Conservation (phyloP, 2,888 invertebrate species). For the Prenolepis imparis region DNA sequence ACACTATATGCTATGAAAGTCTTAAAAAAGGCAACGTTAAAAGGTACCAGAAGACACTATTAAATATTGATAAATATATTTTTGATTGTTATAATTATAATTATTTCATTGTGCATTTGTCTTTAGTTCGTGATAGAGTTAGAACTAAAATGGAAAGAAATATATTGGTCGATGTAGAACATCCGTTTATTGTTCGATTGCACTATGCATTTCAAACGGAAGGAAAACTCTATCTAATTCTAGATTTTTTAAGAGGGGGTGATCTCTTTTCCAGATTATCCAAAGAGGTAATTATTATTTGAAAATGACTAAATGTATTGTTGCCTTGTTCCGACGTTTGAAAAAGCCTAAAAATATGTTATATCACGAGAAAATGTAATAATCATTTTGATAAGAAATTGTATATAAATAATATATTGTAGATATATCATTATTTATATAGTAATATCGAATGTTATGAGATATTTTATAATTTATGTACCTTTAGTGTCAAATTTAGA, state of each 20-base stretch:
- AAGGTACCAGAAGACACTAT: constrained; percentile 88
- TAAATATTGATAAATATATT: constrained; percentile 4
- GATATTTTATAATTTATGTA: too few relatives aligned
- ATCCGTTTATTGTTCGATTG: too few relatives aligned
- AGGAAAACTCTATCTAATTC: constrained; percentile 98
- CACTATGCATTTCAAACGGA: constrained; percentile 99
- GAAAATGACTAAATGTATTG: neutral
- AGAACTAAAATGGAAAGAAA: constrained; percentile 99
- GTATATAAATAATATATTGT: too few relatives aligned
- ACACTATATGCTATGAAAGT: constrained; percentile 99
- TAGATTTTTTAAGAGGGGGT: constrained; percentile 99
- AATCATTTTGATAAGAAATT: neutral
- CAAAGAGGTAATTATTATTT: constrained; percentile 95
- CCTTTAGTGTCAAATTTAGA: too few relatives aligned
- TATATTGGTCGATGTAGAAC: constrained; percentile 99
- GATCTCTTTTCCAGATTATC: constrained; percentile 99
- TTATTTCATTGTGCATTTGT: constrained; percentile 49
- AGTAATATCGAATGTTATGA: too few relatives aligned
- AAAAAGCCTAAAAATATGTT: too few relatives aligned
- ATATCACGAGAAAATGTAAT: neutral
- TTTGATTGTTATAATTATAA: too few relatives aligned
- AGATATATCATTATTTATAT: too few relatives aligned
- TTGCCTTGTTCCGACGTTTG: neutral
- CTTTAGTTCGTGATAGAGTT: constrained; percentile 94
- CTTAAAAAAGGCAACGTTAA: constrained; percentile 98